Evolutionary conservation across 2,113 vertebrate genomes (phyloP).

Genomic region (Daubentonia madagascariensis): DNA sequence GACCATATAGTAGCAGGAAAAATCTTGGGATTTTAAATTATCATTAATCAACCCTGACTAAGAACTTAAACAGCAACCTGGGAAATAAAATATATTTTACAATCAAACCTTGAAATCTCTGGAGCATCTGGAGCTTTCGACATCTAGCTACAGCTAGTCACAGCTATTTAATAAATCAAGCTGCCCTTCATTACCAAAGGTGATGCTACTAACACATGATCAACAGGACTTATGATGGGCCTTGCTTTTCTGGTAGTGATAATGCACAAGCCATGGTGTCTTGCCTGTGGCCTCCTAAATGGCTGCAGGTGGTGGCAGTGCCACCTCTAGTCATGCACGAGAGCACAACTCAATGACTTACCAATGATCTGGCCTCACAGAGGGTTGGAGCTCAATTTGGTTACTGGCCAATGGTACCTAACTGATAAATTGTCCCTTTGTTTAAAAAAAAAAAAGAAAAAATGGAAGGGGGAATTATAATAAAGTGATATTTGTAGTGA

Average conservation of each 20-base stretch:
- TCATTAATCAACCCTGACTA: background rate
- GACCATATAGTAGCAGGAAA: background rate
- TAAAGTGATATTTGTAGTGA: conserved; percentile 5
- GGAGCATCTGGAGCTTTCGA: background rate
- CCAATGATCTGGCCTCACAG: background rate
- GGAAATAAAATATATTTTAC: conserved; percentile 1
- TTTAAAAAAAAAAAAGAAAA: background rate
- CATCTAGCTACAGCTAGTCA: background rate
- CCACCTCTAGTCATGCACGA: background rate
- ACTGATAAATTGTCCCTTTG: background rate
- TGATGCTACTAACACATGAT: background rate
- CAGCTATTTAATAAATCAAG: background rate
- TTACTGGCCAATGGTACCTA: background rate
- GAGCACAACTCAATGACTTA: background rate
- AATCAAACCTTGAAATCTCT: background rate
- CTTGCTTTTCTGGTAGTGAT: background rate
- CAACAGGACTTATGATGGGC: background rate
- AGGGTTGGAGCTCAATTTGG: background rate
- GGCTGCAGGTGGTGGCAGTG: background rate
- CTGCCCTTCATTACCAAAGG: background rate
- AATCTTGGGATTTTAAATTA: background rate
- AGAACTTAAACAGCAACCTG: background rate
- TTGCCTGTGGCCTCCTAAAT: background rate
- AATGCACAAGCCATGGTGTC: background rate
- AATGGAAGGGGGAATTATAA: background rate